These are phyloP conservation scores for Pseudoips prasinana DNA, from an alignment of 2,888 invertebrate genomes.

Conservation along the genomic window DNA sequence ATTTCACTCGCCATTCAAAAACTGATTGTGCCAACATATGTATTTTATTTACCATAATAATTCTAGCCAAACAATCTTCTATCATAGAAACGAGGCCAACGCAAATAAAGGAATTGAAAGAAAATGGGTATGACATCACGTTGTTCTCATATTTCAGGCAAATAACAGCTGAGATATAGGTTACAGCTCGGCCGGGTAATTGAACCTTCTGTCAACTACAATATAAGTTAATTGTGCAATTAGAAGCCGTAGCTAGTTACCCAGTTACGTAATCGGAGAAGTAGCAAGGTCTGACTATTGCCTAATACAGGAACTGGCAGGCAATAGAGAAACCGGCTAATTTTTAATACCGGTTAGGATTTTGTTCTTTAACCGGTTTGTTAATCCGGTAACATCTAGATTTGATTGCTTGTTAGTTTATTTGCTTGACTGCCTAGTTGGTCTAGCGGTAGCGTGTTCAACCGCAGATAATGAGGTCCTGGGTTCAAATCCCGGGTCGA, in stretches of 20 bases:
- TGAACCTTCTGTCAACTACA: slow-evolving; percentile 39
- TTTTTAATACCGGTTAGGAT: no score
- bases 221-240: slow-evolving; percentile 47
- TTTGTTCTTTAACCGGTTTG: no score
- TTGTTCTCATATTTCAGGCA: slow-evolving; percentile 10
- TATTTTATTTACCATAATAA: slow-evolving; percentile 5
- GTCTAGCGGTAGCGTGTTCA: no score
- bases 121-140: slow-evolving; percentile 8
- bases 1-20: no score
- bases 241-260: slow-evolving; percentile 33
- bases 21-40: no score
- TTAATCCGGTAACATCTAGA: no score
- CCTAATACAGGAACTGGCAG: no score
- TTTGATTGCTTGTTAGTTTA: no score
- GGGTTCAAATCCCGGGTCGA: no score
- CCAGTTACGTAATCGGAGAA: slow-evolving; percentile 29
- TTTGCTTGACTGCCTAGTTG: no score
- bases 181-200: slow-evolving; percentile 33
- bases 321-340: no score
- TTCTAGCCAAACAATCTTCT: slow-evolving; percentile 11
- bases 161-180: slow-evolving; percentile 20
- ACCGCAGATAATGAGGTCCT: no score
- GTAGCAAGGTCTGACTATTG: slow-evolving; percentile 10
- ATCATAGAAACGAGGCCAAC: slow-evolving; percentile 12
- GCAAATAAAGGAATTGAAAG: slow-evolving; percentile 4